These are phyloP conservation scores for Alligator sinensis DNA, from an alignment of 2,113 vertebrate species.

Conservation along the genomic window DNA sequence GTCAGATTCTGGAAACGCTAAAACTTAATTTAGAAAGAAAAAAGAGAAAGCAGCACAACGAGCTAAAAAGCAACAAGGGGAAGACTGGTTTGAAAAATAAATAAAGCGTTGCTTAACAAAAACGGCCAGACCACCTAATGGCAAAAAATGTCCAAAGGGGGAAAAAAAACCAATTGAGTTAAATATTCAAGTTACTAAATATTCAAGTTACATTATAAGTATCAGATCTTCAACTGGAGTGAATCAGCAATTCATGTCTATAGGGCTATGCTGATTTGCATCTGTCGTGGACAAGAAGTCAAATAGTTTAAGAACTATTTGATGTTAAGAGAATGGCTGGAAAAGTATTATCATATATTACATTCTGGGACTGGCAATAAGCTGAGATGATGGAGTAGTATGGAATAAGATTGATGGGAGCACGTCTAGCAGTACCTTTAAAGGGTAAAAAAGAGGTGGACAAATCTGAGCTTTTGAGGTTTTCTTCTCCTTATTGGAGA, in stretches of 20 bases:
- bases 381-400: not conserved
- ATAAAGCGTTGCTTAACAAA: not conserved
- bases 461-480: not conserved
- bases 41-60: not conserved
- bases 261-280: not conserved
- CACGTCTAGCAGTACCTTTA: not conserved
- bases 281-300: not conserved
- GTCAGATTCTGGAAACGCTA: not conserved
- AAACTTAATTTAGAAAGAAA: not conserved
- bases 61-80: not conserved
- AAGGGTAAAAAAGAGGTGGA: not conserved
- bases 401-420: not conserved
- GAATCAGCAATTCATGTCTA: rapidly evolving
- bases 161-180: not conserved
- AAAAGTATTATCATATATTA: rapidly evolving
- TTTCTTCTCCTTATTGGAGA: not conserved
- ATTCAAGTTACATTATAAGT: not conserved
- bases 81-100: not conserved
- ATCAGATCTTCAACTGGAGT: not conserved
- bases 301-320: not conserved
- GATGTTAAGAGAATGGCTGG: not conserved
- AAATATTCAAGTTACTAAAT: not conserved
- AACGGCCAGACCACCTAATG: not conserved
- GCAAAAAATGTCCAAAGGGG: not conserved
- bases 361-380: not conserved